Evolutionary conservation across 2,113 vertebrate genomes (phyloP).

Genomic region (rat (Rattus norvegicus)): DNA sequence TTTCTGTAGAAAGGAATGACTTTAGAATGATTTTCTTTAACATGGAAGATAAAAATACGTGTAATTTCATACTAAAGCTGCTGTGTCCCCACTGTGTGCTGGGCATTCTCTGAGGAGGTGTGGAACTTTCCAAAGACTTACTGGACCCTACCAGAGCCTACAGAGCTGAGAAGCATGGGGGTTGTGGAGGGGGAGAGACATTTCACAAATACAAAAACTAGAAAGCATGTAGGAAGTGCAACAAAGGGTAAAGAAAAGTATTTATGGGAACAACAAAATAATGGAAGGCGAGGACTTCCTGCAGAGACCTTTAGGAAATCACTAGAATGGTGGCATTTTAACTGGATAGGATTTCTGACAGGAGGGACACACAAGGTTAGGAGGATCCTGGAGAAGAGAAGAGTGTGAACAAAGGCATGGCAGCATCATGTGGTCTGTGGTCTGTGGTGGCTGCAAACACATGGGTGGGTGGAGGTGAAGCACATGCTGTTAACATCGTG

Average conservation of each 20-base stretch:
- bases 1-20: neutral
- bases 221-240: constrained; percentile 46
- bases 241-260: constrained; percentile 62
- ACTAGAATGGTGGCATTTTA: constrained; percentile 59
- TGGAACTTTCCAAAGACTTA: neutral
- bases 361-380: constrained; percentile 53
- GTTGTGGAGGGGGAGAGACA: neutral
- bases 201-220: constrained; percentile 71
- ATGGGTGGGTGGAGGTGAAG: neutral
- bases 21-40: constrained; percentile 56
- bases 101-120: neutral
- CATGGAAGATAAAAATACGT: constrained; percentile 28
- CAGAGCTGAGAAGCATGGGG: neutral
- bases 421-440: neutral
- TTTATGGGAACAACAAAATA: constrained; percentile 67
- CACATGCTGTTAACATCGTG: neutral
- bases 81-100: neutral
- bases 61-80: neutral
- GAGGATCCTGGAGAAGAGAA: constrained; percentile 19
- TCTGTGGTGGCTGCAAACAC: neutral
- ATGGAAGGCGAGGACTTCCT: constrained; percentile 29
- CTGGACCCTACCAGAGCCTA: neutral
- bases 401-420: constrained; percentile 3
- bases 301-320: constrained; percentile 54
- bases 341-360: constrained; percentile 38